Conservation (phyloP, 2,113 vertebrate genomes). For the Symphodus melops region DNA sequence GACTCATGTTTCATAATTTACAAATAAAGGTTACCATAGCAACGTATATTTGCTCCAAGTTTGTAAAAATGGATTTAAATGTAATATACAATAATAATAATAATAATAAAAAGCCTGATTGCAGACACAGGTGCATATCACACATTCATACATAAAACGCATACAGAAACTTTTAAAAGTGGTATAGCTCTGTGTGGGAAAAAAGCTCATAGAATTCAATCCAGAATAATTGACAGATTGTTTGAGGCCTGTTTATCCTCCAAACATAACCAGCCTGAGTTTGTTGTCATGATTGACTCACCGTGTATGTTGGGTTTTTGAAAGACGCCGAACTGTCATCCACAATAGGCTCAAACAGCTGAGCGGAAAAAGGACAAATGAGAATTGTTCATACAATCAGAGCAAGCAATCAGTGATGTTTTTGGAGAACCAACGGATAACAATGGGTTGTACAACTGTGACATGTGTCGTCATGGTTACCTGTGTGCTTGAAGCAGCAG, state of each 20-base stretch:
- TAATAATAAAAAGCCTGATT: too few species aligned
- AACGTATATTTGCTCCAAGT: neutral
- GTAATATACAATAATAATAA: too few species aligned
- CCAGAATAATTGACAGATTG: neutral
- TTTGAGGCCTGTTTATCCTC: neutral
- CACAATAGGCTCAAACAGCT: constrained; percentile 25
- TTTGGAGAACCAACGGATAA: neutral
- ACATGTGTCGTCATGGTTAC: constrained; percentile 48
- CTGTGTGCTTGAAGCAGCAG: constrained; percentile 19
- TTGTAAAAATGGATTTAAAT: neutral
- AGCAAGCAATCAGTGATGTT: neutral
- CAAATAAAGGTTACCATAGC: too few species aligned
- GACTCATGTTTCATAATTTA: too few species aligned
- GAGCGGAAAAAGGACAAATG: constrained; percentile 1
- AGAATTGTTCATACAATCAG: constrained; percentile 1
- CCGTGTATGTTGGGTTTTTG: constrained; percentile 61
- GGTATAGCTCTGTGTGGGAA: neutral
- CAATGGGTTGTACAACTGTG: neutral
- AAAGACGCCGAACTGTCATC: constrained; percentile 35
- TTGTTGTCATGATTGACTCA: constrained; percentile 51
- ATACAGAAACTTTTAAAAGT: neutral
- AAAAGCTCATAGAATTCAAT: neutral
- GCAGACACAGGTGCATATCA: too few species aligned
- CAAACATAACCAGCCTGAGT: neutral
- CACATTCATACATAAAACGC: too few species aligned